A percentile compares a stretch with the other conserved stretches of the same genome.
Conservation (phyloP, 2,113 vertebrate genomes). For the Tamias sibiricus region DNA sequence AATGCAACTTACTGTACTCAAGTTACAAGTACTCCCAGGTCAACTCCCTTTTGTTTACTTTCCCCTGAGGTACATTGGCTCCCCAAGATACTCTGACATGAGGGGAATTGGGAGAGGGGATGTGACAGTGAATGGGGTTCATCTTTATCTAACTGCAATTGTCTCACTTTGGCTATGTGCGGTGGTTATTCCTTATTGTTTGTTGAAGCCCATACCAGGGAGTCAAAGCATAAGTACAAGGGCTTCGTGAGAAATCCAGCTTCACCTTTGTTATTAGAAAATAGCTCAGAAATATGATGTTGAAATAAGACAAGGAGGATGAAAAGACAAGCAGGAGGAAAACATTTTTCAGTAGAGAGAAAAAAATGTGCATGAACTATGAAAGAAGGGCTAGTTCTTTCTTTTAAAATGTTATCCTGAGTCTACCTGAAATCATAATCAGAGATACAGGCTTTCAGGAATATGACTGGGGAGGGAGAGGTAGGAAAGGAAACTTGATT, state of each 20-base stretch:
- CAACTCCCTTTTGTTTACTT: not conserved
- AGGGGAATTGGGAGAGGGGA: not conserved
- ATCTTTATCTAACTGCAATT: not conserved
- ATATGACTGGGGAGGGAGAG: not conserved
- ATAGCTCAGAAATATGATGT: not conserved
- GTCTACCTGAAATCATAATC: constrained; percentile 32
- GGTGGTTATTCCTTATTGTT: not conserved
- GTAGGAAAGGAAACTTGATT: constrained; percentile 14
- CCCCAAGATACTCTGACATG: not conserved
- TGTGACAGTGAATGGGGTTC: not conserved
- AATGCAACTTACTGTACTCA: not conserved
- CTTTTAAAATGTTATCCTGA: not conserved
- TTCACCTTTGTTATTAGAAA: not conserved
- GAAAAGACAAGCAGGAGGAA: not conserved
- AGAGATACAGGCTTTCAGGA: not conserved
- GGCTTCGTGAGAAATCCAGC: not conserved
- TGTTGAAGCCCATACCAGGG: not conserved
- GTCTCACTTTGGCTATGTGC: not conserved
- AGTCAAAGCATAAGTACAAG: fast-evolving
- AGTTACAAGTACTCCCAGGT: not conserved
- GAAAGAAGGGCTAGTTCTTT: not conserved
- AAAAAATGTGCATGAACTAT: not conserved
- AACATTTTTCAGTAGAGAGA: not conserved
- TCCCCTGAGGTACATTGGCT: not conserved
- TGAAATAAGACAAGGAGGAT: not conserved